Evolutionary conservation across 2,113 vertebrate species (phyloP).

Genomic region (Eclectus roratus): DNA sequence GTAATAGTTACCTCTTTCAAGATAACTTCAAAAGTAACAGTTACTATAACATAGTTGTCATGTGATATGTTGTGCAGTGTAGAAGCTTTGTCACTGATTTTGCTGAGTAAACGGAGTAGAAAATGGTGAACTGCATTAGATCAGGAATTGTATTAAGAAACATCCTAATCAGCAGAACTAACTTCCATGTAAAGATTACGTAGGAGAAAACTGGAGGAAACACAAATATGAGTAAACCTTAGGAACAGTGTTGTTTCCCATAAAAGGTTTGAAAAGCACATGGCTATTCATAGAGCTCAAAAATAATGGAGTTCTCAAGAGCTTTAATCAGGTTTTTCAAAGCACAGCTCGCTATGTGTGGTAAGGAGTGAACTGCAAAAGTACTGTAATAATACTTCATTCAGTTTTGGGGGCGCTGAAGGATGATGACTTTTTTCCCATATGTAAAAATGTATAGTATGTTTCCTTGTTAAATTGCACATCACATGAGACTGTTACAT

Average conservation of each 20-base stretch:
- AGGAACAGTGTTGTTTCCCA: background rate
- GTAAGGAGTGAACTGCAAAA: slow-evolving; percentile 17
- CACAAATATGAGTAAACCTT: background rate
- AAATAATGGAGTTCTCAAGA: background rate
- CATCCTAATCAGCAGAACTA: background rate
- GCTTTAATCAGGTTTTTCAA: background rate
- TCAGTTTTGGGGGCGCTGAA: background rate
- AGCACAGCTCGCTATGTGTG: background rate
- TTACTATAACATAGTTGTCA: background rate
- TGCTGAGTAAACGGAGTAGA: background rate
- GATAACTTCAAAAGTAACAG: background rate
- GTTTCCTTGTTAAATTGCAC: slow-evolving; percentile 52
- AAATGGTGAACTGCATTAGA: background rate
- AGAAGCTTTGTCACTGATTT: background rate
- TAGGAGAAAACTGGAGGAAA: background rate
- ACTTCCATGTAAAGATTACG: background rate
- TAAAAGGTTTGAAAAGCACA: background rate
- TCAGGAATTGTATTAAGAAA: background rate
- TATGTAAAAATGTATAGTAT: background rate
- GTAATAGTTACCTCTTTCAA: background rate
- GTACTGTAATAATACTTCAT: background rate
- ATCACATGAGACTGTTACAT: slow-evolving; percentile 20
- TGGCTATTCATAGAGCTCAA: background rate
- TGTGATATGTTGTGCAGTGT: background rate
- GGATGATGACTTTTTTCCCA: background rate